A percentile compares a stretch with the other conserved stretches of the same genome.
Conservation (phyloP, 2,113 vertebrate genomes). For the Aplodontia rufa region DNA sequence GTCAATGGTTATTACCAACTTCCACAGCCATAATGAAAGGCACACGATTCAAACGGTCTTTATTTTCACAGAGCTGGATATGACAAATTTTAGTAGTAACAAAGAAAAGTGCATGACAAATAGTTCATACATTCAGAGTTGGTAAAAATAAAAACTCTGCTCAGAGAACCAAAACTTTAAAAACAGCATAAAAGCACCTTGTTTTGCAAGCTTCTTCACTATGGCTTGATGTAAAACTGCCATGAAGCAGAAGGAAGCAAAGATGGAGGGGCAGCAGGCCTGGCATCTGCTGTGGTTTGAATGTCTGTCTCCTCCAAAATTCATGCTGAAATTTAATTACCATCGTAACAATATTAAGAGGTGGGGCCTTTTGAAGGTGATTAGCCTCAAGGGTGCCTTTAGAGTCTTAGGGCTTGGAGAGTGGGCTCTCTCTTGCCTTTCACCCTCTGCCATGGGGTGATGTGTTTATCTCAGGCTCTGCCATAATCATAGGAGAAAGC, state of each 20-base stretch:
- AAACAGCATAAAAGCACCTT: not conserved
- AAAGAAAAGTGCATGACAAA: not conserved
- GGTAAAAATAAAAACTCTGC: not conserved
- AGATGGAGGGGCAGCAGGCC: fast-evolving
- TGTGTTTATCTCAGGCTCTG: not conserved
- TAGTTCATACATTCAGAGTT: not conserved
- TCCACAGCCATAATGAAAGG: not conserved
- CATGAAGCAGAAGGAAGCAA: not conserved
- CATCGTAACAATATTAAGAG: not conserved
- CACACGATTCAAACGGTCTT: fast-evolving
- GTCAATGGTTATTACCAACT: not conserved
- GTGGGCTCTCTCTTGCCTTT: not conserved
- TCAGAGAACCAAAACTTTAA: not conserved
- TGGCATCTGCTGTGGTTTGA: not conserved
- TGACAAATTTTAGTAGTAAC: not conserved
- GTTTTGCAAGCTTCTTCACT: not conserved
- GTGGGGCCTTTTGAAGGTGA: too few relatives aligned
- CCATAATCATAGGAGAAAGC: not conserved
- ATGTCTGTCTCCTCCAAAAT: not conserved
- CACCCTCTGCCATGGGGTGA: too few relatives aligned
- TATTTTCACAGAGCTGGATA: not conserved
- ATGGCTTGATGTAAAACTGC: not conserved
- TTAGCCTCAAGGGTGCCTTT: not conserved
- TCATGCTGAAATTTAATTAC: not conserved
- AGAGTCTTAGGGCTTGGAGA: not conserved